phyloP scores from a whole-genome alignment of 53 echinoderm and acorn worm genomes.

The Holothuria scabra region DNA sequence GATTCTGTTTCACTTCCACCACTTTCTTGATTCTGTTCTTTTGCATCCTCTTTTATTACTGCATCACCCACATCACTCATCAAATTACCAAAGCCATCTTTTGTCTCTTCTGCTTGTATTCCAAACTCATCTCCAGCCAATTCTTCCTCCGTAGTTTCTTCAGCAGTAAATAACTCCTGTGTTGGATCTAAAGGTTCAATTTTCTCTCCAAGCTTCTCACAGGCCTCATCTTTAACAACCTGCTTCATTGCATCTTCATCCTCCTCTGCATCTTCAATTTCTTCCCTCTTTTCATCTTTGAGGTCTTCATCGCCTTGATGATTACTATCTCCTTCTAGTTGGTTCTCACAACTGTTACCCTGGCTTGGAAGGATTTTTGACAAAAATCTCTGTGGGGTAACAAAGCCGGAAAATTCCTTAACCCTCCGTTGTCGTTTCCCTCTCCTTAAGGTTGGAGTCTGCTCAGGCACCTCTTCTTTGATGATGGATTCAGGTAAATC shows the following conservation, averaged over 20 bases:
- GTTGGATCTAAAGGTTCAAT: slow-evolving; percentile 6
- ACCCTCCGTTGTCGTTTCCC: slow-evolving; percentile 26
- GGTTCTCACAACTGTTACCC: background rate
- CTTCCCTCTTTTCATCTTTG: background rate
- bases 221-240: too few relatives aligned
- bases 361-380: background rate
- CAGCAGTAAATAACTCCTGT: background rate
- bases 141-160: background rate
- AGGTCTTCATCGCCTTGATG: background rate
- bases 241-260: too few relatives aligned
- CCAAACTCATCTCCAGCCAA: too few relatives aligned
- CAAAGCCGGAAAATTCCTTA: slow-evolving; percentile 38
- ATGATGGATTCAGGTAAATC: background rate
- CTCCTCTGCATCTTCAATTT: too few relatives aligned
- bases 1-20: too few relatives aligned
- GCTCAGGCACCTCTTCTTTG: background rate
- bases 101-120: too few relatives aligned
- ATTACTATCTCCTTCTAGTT: background rate
- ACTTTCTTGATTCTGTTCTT: too few relatives aligned
- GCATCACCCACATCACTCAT: too few relatives aligned
- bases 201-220: too few relatives aligned
- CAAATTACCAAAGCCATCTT: too few relatives aligned
- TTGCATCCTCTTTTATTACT: too few relatives aligned
- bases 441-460: slow-evolving; percentile 21
- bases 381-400: slow-evolving; percentile 30